Percentiles rank a stretch among this genome's conserved stretches.
Conservation (phyloP, 2,888 invertebrate genomes). For the Alsophila aescularia region DNA sequence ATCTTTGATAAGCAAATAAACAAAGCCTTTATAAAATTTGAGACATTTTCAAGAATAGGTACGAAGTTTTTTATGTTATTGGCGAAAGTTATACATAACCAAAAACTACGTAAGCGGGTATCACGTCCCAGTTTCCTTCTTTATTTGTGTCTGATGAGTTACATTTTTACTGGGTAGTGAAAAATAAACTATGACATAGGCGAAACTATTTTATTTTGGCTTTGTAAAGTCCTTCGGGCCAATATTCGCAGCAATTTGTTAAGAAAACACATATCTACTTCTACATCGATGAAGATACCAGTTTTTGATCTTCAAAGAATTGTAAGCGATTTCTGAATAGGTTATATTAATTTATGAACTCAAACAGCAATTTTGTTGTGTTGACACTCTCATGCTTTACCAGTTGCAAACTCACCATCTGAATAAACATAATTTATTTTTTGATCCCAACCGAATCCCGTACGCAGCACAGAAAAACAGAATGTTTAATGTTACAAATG, state of each 20-base stretch:
- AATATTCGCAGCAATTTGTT: slow-evolving; percentile 12
- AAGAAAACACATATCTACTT: slow-evolving; percentile 15
- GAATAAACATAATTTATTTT: slow-evolving; percentile 42
- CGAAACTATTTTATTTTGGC: slow-evolving; percentile 3
- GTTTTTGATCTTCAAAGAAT: slow-evolving; percentile 9
- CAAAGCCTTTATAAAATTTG: too few relatives aligned
- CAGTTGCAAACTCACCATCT: slow-evolving; percentile 64
- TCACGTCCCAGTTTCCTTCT: background rate
- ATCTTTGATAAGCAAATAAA: too few relatives aligned
- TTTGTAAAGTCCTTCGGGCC: background rate
- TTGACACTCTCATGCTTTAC: slow-evolving; percentile 42
- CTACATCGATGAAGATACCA: slow-evolving; percentile 9
- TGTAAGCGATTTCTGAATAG: slow-evolving; percentile 9
- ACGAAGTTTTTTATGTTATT: too few relatives aligned
- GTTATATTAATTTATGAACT: slow-evolving; percentile 2
- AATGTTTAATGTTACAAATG: slow-evolving; percentile 16
- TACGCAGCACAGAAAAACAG: slow-evolving; percentile 60
- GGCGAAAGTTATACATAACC: background rate
- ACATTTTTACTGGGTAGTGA: slow-evolving; percentile 1
- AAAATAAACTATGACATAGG: background rate
- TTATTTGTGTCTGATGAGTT: slow-evolving; percentile 1
- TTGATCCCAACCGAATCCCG: slow-evolving; percentile 52
- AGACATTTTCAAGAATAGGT: too few relatives aligned
- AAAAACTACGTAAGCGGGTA: background rate
- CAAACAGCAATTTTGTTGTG: slow-evolving; percentile 9